Evolutionary conservation across 2,113 vertebrate species (phyloP).

Genomic region (Myrmecophaga tridactyla): DNA sequence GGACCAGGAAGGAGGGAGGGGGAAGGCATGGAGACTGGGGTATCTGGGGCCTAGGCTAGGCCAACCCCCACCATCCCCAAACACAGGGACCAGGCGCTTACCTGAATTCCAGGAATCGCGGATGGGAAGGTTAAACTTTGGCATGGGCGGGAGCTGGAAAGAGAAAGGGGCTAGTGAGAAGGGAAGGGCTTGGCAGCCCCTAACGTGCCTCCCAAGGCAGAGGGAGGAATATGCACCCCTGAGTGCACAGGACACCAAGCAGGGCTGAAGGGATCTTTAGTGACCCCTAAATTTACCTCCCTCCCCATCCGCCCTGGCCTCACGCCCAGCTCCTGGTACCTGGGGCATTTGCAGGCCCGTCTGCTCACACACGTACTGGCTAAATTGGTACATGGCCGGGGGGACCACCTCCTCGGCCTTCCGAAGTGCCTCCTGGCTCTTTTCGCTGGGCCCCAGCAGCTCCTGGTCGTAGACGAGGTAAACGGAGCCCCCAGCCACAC

Average conservation of each 20-base stretch:
- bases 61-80: not conserved
- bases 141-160: constrained; percentile 88
- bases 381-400: constrained; percentile 90
- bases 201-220: constrained; percentile 75
- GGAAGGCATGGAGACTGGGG: too few species aligned
- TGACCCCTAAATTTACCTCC: not conserved
- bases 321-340: not conserved
- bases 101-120: constrained; percentile 92
- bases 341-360: constrained; percentile 64
- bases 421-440: constrained; percentile 87
- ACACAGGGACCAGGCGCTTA: constrained; percentile 65
- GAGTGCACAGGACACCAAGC: constrained; percentile 69
- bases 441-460: constrained; percentile 86
- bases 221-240: constrained; percentile 73
- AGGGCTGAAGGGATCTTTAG: not conserved
- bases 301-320: not conserved
- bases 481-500: constrained; percentile 91
- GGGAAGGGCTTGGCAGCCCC: not conserved
- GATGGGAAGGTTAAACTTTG: constrained; percentile 89
- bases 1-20: not conserved
- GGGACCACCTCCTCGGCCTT: constrained; percentile 88
- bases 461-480: constrained; percentile 91
- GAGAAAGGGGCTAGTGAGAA: constrained; percentile 1
- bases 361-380: constrained; percentile 91
- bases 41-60: not conserved